Base-by-base conservation (phyloP, 2,797 vertebrate genomes). In the Lacerta viridis region DNA sequence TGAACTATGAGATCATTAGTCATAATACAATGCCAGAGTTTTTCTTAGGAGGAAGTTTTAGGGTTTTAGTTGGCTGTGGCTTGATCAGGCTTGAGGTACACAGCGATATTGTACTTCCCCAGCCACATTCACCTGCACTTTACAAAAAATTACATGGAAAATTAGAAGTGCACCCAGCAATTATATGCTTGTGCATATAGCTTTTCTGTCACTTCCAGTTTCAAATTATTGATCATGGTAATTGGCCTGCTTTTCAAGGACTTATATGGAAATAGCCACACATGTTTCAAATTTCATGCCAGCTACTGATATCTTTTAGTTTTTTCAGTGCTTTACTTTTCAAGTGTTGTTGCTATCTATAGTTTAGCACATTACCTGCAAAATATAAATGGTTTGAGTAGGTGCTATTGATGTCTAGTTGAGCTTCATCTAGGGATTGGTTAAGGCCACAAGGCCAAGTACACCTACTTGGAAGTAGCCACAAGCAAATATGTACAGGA, bases 401-500 rank as follows among this genome's bases (percentile, higher is more conserved):
- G 68, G 46, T 83, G 64, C 27, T 43, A 20, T 80, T 75, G 55
- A 84, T 66, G 39, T 66, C 75, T 41, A 74, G 23, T 79, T 13
- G 29, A 75, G 3, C 39, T 66, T 66, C 17, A 23, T 50, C 69
- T 41, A 50, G 84, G 41, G 15, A 74, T 18, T 64, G 55, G 64
- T 46, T 55, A 81, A 87, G 29, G 7, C 36, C 59, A 82, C n/a
- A 81, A 87, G 29, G 7, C 36, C 59, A 82, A 25, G 64, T 68
- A 75, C 36, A 69, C 20, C 68, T 83, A 36, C 6, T 20, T 83
- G 64, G 55, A 76, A 78, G 68, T 80, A 85, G 55, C 23, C 41
- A 46, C 13, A 84, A 85, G 77, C 66, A 75, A 89, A 80, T 75
- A 64, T 78, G 68, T 69, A 59, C 11, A 79, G 27, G 64, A 71